Base-by-base conservation (phyloP, 2,888 invertebrate genomes). In the Caenorhabditis sulstoni region DNA sequence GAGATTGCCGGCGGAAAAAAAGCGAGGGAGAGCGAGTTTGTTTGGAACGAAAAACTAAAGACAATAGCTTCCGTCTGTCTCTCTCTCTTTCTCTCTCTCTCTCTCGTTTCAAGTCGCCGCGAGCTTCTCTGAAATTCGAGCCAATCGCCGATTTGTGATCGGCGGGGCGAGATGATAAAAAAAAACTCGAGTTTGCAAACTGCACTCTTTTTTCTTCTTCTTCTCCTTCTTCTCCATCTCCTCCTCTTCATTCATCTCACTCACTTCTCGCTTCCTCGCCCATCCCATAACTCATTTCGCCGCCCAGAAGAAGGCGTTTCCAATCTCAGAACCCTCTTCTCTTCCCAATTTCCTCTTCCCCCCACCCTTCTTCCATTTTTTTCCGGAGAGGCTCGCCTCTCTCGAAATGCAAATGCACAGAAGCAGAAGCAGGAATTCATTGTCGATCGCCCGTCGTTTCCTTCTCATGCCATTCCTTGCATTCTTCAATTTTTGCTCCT, bases 91-190 rank as follows among this genome's bases (percentile, higher is more conserved):
- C 59, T 18, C n/a, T 45, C n/a, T 57, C 57, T 57, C n/a, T 22
- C 23, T 55, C 16, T 55, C 55, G 4, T 29, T 29, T 29, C 29
- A 29, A 29, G 29, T 29, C 29, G 7, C 29, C 29, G 29, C 29
- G 29, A 29, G 11, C 23, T 50, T 55, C n/a, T n/a, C n/a, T 45
- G 65, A 66, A 66, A 66, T 55, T 66, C 55, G 66, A 66, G 66
- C 55, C 66, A 53, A 53, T 66, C 29, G 22, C 3, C 35, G 66
- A 66, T 66, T 66, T 66, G 41, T 35, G 65, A 65, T 65, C 65
- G 23, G 64, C 29, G 61, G 20, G 49, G 16, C 5, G 1, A 29
- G 29, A 49, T 62, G 66, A 66, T 55, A 66, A 47, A n/a, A 23
- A 52, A 14, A 1, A 23, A 8, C 20, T 11, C 11, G 12, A 4